Evolutionary conservation across 1,140 invertebrate species (phyloP).

Genomic region (Antheraea mylitta): DNA sequence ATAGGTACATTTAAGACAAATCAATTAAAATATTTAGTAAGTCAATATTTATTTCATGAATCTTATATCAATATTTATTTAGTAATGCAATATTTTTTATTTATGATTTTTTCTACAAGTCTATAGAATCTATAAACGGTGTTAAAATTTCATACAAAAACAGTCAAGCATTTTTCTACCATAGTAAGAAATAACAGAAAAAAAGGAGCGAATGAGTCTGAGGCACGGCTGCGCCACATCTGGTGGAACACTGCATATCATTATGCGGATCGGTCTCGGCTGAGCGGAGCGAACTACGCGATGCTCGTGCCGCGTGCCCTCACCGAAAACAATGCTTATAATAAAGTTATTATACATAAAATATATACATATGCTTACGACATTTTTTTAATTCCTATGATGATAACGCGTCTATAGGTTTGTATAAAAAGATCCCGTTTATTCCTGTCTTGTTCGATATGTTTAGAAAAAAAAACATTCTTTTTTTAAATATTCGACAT

Average conservation of each 20-base stretch:
- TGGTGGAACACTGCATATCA: constrained; percentile 71
- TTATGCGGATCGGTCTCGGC: constrained; percentile 67
- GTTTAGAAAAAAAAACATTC: too few species aligned
- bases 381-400: neutral
- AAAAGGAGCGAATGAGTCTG: constrained; percentile 42
- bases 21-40: too few species aligned
- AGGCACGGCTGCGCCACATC: constrained; percentile 73
- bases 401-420: neutral
- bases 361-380: neutral
- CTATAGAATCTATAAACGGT: neutral
- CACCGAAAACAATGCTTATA: constrained; percentile 28
- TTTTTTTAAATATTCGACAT: too few species aligned
- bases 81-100: too few species aligned
- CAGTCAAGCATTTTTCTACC: constrained; percentile 40
- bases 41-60: too few species aligned
- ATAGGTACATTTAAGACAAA: too few species aligned
- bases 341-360: constrained; percentile 23
- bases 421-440: neutral
- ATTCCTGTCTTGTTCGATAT: neutral
- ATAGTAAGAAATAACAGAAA: constrained; percentile 54
- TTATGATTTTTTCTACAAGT: neutral
- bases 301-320: constrained; percentile 29
- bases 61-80: too few species aligned
- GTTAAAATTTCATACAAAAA: constrained; percentile 21
- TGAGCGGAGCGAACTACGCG: constrained; percentile 37